These are phyloP conservation scores for Sitta europaea DNA, from an alignment of 2,113 vertebrate genomes.

Conservation along the genomic window DNA sequence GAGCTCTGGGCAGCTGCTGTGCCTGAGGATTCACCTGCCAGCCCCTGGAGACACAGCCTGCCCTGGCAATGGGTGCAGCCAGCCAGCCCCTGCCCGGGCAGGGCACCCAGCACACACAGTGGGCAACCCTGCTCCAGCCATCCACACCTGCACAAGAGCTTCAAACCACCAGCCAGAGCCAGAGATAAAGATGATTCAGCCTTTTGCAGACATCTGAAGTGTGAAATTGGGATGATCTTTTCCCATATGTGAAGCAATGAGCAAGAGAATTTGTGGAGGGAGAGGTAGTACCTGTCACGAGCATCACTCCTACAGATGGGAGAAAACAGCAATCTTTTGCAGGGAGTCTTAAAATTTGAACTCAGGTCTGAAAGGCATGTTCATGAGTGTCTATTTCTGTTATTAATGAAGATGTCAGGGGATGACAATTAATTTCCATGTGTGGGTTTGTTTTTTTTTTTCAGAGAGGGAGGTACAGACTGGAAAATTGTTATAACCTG, in stretches of 20 bases:
- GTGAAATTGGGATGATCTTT: background rate
- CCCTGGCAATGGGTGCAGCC: background rate
- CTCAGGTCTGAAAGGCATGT: background rate
- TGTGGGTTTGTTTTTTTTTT: background rate
- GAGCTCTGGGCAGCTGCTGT: background rate
- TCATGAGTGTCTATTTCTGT: background rate
- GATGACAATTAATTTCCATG: background rate
- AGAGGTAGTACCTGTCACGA: background rate
- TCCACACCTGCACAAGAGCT: background rate
- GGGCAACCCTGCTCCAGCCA: background rate
- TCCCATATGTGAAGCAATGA: background rate
- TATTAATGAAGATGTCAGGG: background rate
- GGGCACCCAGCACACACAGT: accelerated
- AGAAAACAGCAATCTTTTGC: background rate
- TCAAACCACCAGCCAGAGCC: background rate
- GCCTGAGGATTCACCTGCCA: background rate
- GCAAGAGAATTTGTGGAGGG: background rate
- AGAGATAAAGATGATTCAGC: constrained; percentile 1
- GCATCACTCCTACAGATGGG: constrained; percentile 3
- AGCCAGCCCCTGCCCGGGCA: background rate
- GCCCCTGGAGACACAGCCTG: accelerated
- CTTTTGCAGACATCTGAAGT: background rate
- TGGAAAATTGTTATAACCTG: background rate
- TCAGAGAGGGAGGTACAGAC: background rate
- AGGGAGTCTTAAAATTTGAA: background rate